Evolutionary conservation across 2,113 vertebrate species (phyloP).

Genomic region (Proteles cristata): DNA sequence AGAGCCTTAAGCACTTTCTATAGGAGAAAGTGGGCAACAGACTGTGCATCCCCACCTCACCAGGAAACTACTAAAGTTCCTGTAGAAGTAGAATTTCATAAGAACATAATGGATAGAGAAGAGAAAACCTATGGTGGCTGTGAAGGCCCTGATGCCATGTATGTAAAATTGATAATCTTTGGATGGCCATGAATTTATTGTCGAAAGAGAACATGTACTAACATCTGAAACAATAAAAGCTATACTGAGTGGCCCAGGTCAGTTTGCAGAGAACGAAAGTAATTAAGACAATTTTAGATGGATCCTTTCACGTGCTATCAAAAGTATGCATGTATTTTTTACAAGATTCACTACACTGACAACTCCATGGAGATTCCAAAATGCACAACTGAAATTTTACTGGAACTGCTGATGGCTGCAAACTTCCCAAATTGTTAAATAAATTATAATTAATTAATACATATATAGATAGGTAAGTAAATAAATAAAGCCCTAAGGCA

Average conservation of each 20-base stretch:
- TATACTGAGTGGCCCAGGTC: conserved; percentile 98
- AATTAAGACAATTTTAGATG: conserved; percentile 99
- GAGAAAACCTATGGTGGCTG: conserved; percentile 99
- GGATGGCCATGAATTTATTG: conserved; percentile 99
- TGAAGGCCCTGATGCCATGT: conserved; percentile 99
- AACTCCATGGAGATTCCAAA: conserved; percentile 99
- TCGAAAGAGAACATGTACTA: conserved; percentile 98
- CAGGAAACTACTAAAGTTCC: conserved; percentile 83
- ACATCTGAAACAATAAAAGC: conserved; percentile 99
- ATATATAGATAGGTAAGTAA: no score
- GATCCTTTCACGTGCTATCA: conserved; percentile 98
- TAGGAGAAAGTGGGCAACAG: no score
- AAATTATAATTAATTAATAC: conserved; percentile 86
- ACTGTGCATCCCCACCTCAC: no score
- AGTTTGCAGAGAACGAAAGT: conserved; percentile 98
- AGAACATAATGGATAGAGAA: conserved; percentile 92
- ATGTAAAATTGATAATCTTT: conserved; percentile 98
- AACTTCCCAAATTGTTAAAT: conserved; percentile 99
- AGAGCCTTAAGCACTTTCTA: background rate
- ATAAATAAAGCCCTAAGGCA: background rate
- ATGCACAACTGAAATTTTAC: conserved; percentile 98
- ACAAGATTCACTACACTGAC: conserved; percentile 99
- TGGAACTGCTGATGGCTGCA: conserved; percentile 99
- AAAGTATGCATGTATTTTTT: conserved; percentile 99
- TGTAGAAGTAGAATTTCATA: conserved; percentile 80